Base-by-base conservation (phyloP, 2,888 invertebrate genomes). In the Drymonia ruficornis region DNA sequence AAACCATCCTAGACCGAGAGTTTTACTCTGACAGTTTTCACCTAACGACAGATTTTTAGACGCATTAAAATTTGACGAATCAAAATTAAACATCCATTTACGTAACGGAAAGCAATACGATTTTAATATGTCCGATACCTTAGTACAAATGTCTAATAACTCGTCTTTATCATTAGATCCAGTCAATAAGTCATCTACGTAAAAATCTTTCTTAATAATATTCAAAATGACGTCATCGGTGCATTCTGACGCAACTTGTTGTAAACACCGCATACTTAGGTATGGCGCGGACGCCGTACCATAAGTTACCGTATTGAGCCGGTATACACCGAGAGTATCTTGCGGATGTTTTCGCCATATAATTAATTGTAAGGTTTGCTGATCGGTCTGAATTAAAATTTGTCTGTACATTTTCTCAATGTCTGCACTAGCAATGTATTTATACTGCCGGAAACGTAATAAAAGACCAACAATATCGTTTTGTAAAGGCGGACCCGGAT, bases 401-500 rank as follows among this genome's bases (percentile, higher is more conserved):
- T 58, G 55, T 1, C 61, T 44, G 19, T 52, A 64, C 50, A 58
- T 56, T 47, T 63, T 60, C 36, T 64, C 58, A 0, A 63, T 50
- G 29, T 67, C 65, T 5, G 62, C 64, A 0, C 56, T 56, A 4
- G 57, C 55, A 3, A 63, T 58, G 34, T 52, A 63, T 47, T 55
- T 56, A 34, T 61, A 57, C 38, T 67, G 63, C 6, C 63, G 15
- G 42, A 63, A 69, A 0, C 67, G 43, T 1, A 66, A 23, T 6
- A 68, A 48, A 12, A 67, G 64, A 0, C 55, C 52, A 8, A 67
- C 49, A 2, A 72, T 19, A 23, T 70, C 65, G 43, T 57, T 59
- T 40, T 70, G 66, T 8, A 69, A 43, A 0, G 50, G 28, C 1
- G 69, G 61, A 0, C 69, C 62, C 18, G 56, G 45, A 0, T 19